Base-by-base conservation (phyloP, 2,797 vertebrate species). In the Oreonectes daqikongensis region DNA sequence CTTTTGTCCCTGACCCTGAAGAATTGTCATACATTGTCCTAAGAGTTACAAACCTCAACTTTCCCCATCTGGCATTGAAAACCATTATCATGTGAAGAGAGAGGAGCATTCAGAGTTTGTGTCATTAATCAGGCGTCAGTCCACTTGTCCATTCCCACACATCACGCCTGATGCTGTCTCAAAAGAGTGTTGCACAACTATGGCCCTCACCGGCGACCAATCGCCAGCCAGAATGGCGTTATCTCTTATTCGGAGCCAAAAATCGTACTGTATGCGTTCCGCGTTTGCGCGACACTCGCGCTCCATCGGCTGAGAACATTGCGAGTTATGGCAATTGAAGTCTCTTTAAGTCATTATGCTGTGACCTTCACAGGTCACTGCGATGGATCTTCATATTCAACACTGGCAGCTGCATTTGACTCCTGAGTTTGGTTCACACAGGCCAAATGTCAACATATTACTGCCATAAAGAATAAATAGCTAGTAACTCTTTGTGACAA, bases 81-180 rank as follows among this genome's bases (percentile, higher is more conserved):
- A 86, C 79, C 80, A 88, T 87, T 88, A 86, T 88, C 86, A 88
- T 88, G 59, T 83, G 76, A 85, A 86, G 81, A 86, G 87, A 86
- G 83, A 71, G 38, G 75, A 68, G 82, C 83, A 84, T 87, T 87
- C 81, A 86, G 76, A 30, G 79, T 68, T 83, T 74, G 79, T 52
- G 79, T 84, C 87, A 89, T 88, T 87, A 89, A 88, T 89, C 88
- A 89, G 84, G 69, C 76, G 72, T 84, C 84, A 85, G 81, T 85
- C 84, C 79, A 48, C 79, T 80, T 71, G 71, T 76, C 77, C 76
- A 82, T 86, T 86, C 88, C 84, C 86, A 88, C 87, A 87, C 79
- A 83, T 84, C 53, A 77, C 40, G 61, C 77, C 70, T 55, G 71
- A 81, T 67, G 32, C 26, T 42, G 73, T 74, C 75, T 82, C 78